phyloP scores from a whole-genome alignment of 30 jellyfish, hydroid and myxozoan genomes.

The Chrysaora quinquecirrha region DNA sequence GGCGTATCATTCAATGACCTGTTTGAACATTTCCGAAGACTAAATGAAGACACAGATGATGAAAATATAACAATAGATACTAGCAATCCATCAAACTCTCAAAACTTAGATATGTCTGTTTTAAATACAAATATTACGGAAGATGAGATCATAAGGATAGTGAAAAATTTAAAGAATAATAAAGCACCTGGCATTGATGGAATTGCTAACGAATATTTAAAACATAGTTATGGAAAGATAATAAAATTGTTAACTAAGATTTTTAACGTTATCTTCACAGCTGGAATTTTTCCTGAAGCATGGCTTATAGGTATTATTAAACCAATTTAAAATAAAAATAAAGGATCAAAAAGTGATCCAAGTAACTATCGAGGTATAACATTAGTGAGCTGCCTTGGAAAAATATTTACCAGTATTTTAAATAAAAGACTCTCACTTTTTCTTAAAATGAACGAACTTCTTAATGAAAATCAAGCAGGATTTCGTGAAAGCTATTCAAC shows the following conservation, averaged over 20 bases:
- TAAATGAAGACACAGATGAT: not conserved
- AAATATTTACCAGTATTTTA: constrained; percentile 12
- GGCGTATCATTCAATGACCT: not conserved
- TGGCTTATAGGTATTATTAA: constrained; percentile 22
- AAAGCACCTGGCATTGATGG: constrained; percentile 27
- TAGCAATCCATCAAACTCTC: not conserved
- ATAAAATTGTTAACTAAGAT: not conserved
- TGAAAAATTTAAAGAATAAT: not conserved
- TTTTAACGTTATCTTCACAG: constrained; percentile 1
- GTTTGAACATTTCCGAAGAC: constrained; percentile 5
- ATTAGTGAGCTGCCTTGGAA: constrained; percentile 28
- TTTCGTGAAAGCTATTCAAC: constrained; percentile 6
- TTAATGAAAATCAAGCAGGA: constrained; percentile 33
- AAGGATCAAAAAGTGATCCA: constrained; percentile 23
- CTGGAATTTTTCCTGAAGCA: constrained; percentile 16
- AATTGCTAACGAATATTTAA: constrained; percentile 5
- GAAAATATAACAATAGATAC: not conserved
- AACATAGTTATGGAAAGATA: constrained; percentile 11
- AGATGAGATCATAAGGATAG: constrained; percentile 1
- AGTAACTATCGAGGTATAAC: constrained; percentile 16
- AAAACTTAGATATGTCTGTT: not conserved
- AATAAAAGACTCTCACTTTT: constrained; percentile 19
- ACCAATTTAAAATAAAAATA: constrained; percentile 16
- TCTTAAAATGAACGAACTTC: constrained; percentile 10
- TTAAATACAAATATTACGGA: not conserved